Evolutionary conservation across 2,888 invertebrate genomes (phyloP), one percentile per base, ranked within the genome.

Genomic region (Enchytraeus crypticus): DNA sequence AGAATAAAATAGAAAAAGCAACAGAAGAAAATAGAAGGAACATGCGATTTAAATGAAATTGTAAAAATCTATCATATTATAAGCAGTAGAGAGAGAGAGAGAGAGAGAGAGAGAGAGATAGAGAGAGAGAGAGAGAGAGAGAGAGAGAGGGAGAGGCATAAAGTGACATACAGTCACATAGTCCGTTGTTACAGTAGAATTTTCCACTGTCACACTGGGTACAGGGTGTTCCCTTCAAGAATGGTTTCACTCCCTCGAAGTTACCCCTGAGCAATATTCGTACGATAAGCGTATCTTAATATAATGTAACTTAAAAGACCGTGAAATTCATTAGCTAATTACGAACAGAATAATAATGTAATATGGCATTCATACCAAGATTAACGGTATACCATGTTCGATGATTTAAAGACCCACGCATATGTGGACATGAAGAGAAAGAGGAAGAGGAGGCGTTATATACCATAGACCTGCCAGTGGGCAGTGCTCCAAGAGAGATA

Each of bases 171-270:
- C 58, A 26, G 27, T 58, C 51, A 26, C 61, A 61, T 18, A 61
- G 61, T 5, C 51, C 57, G 30, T 61, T 58, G 51, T 61, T 45
- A 27, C 61, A 61, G 29, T 29, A 61, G 57, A 49, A 34, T n/a
- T 34, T 27, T 26, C 61, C 61, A n/a, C 32, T n/a, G 27, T 32
- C 29, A 43, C 61, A 61, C 29, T 51, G 21, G 29, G 49, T 51
- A 43, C 61, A 61, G 4, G 57, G 38, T 26, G 49, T 8, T 3
- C 61, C 61, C 34, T 61, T 57, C 26, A 33, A n/a, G 43, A 61
- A 58, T 5, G 61, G 61, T 30, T 57, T 57, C 26, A 51, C 38
- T 23, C 61, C 61, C 30, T 5, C 51, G 21, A 30, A 61, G 38
- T 61, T 61, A 3, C 61, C 61, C 27, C 61, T 61, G 55, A 5